These are phyloP conservation scores for Phaethornis superciliosus DNA, from an alignment of 2,113 vertebrate species.

Conservation along the genomic window DNA sequence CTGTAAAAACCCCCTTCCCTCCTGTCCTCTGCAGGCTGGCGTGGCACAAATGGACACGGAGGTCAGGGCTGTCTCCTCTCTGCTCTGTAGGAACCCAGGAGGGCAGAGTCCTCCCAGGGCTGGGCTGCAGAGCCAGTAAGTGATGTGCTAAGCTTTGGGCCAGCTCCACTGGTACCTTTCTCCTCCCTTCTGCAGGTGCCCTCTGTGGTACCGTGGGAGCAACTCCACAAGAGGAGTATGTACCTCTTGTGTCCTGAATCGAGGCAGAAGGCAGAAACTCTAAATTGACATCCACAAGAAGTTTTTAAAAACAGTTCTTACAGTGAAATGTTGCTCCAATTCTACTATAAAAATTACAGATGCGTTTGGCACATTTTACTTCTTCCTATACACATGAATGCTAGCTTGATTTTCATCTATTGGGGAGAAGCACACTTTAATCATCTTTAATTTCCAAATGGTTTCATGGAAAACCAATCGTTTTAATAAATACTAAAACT, in stretches of 20 bases:
- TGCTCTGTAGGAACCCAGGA: background rate
- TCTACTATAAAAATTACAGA: background rate
- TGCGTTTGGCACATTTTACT: background rate
- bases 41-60: background rate
- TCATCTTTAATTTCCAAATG: background rate
- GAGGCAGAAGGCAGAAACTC: background rate
- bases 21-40: fast-evolving
- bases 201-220: background rate
- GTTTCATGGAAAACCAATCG: background rate
- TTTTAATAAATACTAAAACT: background rate
- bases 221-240: background rate
- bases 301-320: background rate
- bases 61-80: background rate
- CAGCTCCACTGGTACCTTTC: background rate
- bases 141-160: background rate
- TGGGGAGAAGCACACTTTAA: background rate
- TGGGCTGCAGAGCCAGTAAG: background rate
- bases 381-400: background rate
- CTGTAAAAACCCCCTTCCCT: background rate
- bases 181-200: background rate
- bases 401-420: background rate
- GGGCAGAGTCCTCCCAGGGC: background rate
- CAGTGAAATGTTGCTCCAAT: background rate
- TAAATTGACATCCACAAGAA: background rate
- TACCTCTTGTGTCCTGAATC: background rate